Percentiles rank a stretch among this genome's conserved stretches.
Conservation (phyloP, 2,888 invertebrate species). For the Eucriotettix oculatus region DNA sequence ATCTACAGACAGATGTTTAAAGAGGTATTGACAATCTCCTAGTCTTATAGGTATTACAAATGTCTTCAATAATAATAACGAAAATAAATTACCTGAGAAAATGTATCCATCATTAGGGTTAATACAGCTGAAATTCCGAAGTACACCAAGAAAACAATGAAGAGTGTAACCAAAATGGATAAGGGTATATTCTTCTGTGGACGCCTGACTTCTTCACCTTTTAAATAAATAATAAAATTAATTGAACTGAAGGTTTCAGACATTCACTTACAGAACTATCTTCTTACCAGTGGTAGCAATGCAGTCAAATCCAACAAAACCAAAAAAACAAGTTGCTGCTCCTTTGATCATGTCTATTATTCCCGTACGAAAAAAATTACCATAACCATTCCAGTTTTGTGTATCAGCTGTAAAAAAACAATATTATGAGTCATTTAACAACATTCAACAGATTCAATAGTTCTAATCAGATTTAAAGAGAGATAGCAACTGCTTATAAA, state of each 20-base stretch:
- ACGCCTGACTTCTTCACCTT: constrained; percentile 77
- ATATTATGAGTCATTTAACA: not conserved
- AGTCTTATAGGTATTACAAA: too few relatives aligned
- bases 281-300: constrained; percentile 21
- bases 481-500: too few relatives aligned
- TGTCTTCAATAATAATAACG: too few relatives aligned
- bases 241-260: not conserved
- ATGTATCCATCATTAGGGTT: too few relatives aligned
- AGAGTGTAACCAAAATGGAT: too few relatives aligned
- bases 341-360: constrained; percentile 61
- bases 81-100: too few relatives aligned
- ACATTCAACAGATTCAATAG: constrained; percentile 1
- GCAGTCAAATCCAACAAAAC: constrained; percentile 41
- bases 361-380: constrained; percentile 38
- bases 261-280: not conserved
- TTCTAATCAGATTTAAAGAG: too few relatives aligned
- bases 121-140: too few relatives aligned
- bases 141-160: too few relatives aligned
- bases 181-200: constrained; percentile 60
- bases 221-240: constrained; percentile 1
- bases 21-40: too few relatives aligned
- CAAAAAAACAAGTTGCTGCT: constrained; percentile 74
- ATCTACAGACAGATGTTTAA: too few relatives aligned
- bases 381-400: constrained; percentile 32
- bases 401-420: constrained; percentile 22